Percentiles rank a stretch among this genome's conserved stretches.
phyloP scores from a whole-genome alignment of 2,113 vertebrate species.

The Rhabdornis inornatus region DNA sequence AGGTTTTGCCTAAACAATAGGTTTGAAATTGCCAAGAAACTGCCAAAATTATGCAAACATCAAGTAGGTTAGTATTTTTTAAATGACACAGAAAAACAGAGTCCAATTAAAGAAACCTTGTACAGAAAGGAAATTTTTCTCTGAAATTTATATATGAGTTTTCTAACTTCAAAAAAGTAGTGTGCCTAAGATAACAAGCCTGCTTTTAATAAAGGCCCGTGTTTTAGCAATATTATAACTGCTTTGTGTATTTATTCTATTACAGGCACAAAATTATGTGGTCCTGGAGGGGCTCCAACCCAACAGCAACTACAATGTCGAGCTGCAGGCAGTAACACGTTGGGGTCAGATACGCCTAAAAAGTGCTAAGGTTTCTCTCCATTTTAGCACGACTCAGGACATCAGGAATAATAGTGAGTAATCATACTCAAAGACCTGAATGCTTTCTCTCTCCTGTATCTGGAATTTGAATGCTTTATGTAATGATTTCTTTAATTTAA shows the following conservation, averaged over 20 bases:
- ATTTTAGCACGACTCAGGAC: conserved; percentile 75
- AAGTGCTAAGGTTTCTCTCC: conserved; percentile 86
- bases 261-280: conserved; percentile 82
- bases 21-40: neutral
- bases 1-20: neutral
- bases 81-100: neutral
- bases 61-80: neutral
- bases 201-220: neutral
- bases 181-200: neutral
- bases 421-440: neutral
- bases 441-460: neutral
- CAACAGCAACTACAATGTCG: conserved; percentile 84
- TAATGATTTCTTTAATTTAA: neutral
- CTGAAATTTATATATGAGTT: neutral
- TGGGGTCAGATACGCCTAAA: conserved; percentile 93
- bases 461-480: neutral
- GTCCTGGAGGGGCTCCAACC: conserved; percentile 84
- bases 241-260: neutral
- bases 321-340: conserved; percentile 88
- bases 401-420: conserved; percentile 75
- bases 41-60: neutral
- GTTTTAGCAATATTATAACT: neutral
- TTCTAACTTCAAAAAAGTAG: neutral
- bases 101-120: neutral
- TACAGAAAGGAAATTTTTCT: neutral